A percentile compares a stretch with the other conserved stretches of the same genome.
These are phyloP conservation scores for Isurus oxyrinchus DNA, from an alignment of 2,113 vertebrate species.

Conservation along the genomic window DNA sequence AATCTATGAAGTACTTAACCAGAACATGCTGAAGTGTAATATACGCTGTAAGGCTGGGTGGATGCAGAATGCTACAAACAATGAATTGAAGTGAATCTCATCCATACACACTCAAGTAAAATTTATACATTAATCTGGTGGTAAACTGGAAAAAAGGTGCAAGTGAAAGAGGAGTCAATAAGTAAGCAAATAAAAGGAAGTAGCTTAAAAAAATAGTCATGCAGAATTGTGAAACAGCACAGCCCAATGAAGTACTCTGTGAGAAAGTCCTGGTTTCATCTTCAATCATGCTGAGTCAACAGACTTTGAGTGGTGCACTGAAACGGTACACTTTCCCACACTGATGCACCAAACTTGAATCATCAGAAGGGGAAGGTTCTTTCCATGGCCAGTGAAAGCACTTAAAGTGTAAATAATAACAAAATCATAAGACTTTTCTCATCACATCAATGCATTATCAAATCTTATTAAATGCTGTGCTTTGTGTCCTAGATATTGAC, in stretches of 20 bases:
- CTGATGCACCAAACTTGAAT: not conserved
- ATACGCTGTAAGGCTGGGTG: not conserved
- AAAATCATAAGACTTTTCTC: not conserved
- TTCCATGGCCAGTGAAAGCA: not conserved
- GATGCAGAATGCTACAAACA: not conserved
- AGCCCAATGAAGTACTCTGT: not conserved
- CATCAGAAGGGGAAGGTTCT: not conserved
- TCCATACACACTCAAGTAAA: not conserved
- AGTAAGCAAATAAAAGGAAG: not conserved
- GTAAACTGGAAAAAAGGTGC: not conserved
- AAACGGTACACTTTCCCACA: not conserved
- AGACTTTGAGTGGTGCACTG: not conserved
- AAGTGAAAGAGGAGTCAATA: not conserved
- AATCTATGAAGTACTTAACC: not conserved
- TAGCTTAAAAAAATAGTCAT: not conserved
- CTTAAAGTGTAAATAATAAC: not conserved
- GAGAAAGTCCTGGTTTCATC: not conserved
- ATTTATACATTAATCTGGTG: not conserved
- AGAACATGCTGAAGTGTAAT: not conserved
- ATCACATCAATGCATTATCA: not conserved
- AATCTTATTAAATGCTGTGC: constrained; percentile 1
- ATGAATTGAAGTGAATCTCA: not conserved
- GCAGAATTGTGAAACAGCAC: not conserved
- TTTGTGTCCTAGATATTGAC: constrained; percentile 64
- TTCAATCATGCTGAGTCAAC: not conserved